A percentile compares a stretch with the other conserved stretches of the same genome.
Evolutionary conservation across 2,888 invertebrate species (phyloP).

Genomic region (Epinotia brunnichana): DNA sequence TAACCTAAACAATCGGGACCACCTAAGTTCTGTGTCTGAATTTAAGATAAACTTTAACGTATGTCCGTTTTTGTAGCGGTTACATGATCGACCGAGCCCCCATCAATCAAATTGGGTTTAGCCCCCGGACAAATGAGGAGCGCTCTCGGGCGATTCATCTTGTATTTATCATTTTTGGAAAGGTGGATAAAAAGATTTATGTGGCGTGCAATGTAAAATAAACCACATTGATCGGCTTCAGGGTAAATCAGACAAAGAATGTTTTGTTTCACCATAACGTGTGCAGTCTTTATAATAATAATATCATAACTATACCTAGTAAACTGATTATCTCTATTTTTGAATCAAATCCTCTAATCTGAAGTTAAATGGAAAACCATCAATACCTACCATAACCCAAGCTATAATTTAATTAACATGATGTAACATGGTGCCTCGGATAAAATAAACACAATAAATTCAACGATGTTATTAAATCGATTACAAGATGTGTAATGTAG

Average conservation of each 20-base stretch:
- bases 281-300: background rate
- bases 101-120: conserved; percentile 44
- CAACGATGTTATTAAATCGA: conserved; percentile 34
- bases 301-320: background rate
- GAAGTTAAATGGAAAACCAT: background rate
- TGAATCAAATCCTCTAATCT: no score
- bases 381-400: no score
- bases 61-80: conserved; percentile 40
- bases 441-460: conserved; percentile 29
- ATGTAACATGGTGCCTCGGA: background rate
- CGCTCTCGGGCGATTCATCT: conserved; percentile 39
- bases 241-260: conserved; percentile 2
- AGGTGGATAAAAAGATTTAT: conserved; percentile 44
- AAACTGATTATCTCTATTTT: no score
- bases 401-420: no score
- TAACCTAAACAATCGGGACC: background rate
- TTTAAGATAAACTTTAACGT: conserved; percentile 28
- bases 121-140: conserved; percentile 43
- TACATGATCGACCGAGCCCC: conserved; percentile 39
- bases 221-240: conserved; percentile 15
- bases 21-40: conserved; percentile 12
- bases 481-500: conserved; percentile 41
- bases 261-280: conserved; percentile 8
- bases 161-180: conserved; percentile 45
- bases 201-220: conserved; percentile 7